Percentiles rank a stretch among this genome's conserved stretches.
Conservation (phyloP, 1,140 invertebrate species). For the Saccostrea cuccullata region DNA sequence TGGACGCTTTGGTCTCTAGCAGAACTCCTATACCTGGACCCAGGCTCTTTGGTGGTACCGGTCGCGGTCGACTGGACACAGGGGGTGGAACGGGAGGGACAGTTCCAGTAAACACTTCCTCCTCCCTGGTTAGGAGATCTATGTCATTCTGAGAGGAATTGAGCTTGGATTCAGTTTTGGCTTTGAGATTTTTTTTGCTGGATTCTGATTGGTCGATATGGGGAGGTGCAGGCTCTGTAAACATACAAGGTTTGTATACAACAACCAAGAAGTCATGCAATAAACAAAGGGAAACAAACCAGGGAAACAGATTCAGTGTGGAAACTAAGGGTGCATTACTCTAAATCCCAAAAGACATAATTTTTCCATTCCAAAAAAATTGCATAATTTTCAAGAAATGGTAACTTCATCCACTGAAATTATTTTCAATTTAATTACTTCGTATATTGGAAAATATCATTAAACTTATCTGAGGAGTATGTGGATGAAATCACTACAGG, state of each 20-base stretch:
- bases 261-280: neutral
- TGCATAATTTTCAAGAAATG: neutral
- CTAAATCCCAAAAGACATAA: neutral
- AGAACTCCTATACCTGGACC: conserved; percentile 14
- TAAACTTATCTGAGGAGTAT: neutral
- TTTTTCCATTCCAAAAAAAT: neutral
- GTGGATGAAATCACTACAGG: neutral
- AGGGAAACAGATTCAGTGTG: neutral
- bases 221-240: conserved; percentile 60
- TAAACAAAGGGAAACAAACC: neutral
- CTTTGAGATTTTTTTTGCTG: conserved; percentile 55
- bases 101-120: conserved; percentile 44
- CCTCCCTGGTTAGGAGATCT: neutral
- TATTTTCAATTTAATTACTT: too few relatives aligned
- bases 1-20: neutral
- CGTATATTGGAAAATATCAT: too few relatives aligned
- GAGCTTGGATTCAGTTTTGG: conserved; percentile 59
- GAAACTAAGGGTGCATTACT: neutral
- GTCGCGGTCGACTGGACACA: conserved; percentile 65
- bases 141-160: conserved; percentile 50
- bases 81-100: conserved; percentile 58
- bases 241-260: conserved; percentile 44
- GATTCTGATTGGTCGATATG: conserved; percentile 52
- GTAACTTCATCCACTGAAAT: neutral
- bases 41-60: conserved; percentile 66